These are phyloP conservation scores for Megalonaias nervosa DNA, from an alignment of 1,140 invertebrate genomes.

Conservation along the genomic window DNA sequence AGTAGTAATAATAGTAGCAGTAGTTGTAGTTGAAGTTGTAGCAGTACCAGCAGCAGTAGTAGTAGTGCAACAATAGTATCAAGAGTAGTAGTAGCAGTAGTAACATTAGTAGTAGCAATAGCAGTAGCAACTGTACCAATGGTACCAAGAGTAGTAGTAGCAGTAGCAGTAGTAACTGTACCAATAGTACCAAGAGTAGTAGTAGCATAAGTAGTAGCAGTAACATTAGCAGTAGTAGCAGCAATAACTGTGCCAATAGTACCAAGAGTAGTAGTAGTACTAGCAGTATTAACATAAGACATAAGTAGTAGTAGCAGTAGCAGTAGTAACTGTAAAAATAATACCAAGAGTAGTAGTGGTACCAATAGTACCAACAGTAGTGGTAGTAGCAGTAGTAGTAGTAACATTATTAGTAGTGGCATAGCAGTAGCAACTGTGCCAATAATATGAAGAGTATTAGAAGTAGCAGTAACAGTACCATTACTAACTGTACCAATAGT, in stretches of 20 bases:
- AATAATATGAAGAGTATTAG: too few species aligned
- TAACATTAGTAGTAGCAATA: slow-evolving; percentile 1
- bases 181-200: slow-evolving; percentile 1
- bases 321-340: too few species aligned
- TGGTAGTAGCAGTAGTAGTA: too few species aligned
- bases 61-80: not conserved
- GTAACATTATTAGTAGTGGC: too few species aligned
- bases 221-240: slow-evolving; percentile 1
- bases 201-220: not conserved
- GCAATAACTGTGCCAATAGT: not conserved
- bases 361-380: too few species aligned
- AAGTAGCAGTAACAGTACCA: too few species aligned
- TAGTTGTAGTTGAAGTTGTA: too few species aligned
- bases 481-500: too few species aligned
- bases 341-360: too few species aligned
- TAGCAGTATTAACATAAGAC: not conserved
- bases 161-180: slow-evolving; percentile 4
- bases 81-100: slow-evolving; percentile 2
- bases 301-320: slow-evolving; percentile 1
- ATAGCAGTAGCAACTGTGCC: too few species aligned
- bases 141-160: slow-evolving; percentile 1
- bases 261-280: not conserved
- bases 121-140: not conserved
- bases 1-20: too few species aligned
- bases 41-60: not conserved